Evolutionary conservation across 2,797 vertebrate species (phyloP).

Genomic region (Semotilus atromaculatus): DNA sequence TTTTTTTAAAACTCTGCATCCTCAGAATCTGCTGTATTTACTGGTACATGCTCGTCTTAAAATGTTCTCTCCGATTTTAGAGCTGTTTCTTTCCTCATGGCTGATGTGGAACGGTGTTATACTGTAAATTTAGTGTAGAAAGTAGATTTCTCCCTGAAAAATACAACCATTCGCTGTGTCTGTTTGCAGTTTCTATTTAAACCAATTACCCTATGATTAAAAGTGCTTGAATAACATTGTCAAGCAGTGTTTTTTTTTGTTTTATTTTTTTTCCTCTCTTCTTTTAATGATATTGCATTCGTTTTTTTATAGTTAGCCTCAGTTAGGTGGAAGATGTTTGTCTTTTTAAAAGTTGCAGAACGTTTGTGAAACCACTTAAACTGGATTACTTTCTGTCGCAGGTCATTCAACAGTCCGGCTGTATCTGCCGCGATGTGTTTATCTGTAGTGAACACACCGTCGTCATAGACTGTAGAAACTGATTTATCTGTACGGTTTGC

Average conservation of each 20-base stretch:
- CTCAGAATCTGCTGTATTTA: conserved; percentile 56
- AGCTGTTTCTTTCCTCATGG: conserved; percentile 45
- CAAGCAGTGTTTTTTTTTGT: conserved; percentile 23
- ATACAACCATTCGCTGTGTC: conserved; percentile 22
- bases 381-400: conserved; percentile 24
- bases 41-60: conserved; percentile 68
- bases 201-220: conserved; percentile 16
- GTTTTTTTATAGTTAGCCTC: conserved; percentile 33
- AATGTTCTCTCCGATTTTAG: conserved; percentile 58
- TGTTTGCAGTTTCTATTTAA: conserved; percentile 37
- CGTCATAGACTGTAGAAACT: conserved; percentile 53
- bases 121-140: conserved; percentile 57
- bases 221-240: conserved; percentile 33
- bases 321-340: conserved; percentile 38
- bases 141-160: conserved; percentile 45
- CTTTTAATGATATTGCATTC: conserved; percentile 1
- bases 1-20: background rate
- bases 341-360: conserved; percentile 43
- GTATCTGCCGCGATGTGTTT: conserved; percentile 20
- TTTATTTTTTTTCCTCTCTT: too few species aligned
- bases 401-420: background rate
- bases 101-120: conserved; percentile 43
- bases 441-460: background rate
- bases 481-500: conserved; percentile 87
- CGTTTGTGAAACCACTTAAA: conserved; percentile 11